Conservation (phyloP, 92 coral and sea anemone genomes). For the Galaxea fascicularis region DNA sequence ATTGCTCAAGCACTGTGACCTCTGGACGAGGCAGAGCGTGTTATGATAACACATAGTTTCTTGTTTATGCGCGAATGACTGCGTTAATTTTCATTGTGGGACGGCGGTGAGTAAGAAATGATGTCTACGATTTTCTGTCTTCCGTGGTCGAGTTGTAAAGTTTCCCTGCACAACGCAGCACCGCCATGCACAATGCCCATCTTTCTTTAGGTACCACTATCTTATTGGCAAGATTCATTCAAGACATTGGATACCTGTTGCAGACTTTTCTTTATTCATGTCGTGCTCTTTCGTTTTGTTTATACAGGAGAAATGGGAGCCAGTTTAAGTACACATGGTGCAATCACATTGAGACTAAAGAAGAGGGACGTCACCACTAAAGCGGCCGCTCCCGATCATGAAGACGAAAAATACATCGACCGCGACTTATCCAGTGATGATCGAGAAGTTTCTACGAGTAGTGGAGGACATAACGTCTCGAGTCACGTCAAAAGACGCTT, state of each 20-base stretch:
- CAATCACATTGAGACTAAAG: conserved; percentile 45
- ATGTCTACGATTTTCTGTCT: conserved; percentile 9
- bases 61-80: conserved; percentile 18
- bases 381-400: conserved; percentile 21
- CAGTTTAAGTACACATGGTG: conserved; percentile 58
- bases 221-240: not conserved
- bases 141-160: conserved; percentile 20
- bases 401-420: not conserved
- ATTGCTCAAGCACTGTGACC: not conserved
- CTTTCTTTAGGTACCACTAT: conserved; percentile 10
- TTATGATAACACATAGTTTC: conserved; percentile 38
- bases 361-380: conserved; percentile 41
- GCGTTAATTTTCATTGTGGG: not conserved
- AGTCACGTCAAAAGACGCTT: conserved; percentile 4
- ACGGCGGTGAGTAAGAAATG: conserved; percentile 30
- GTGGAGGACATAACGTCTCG: conserved; percentile 34
- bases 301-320: conserved; percentile 81
- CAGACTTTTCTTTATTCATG: conserved; percentile 17
- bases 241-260: conserved; percentile 31
- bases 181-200: conserved; percentile 36
- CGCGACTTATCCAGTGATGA: conserved; percentile 28
- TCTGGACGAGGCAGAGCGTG: not conserved
- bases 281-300: conserved; percentile 5
- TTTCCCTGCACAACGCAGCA: not conserved
- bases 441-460: conserved; percentile 39